Evolutionary conservation across 2,797 vertebrate species (phyloP).

Genomic region (Argyrosomus regius): DNA sequence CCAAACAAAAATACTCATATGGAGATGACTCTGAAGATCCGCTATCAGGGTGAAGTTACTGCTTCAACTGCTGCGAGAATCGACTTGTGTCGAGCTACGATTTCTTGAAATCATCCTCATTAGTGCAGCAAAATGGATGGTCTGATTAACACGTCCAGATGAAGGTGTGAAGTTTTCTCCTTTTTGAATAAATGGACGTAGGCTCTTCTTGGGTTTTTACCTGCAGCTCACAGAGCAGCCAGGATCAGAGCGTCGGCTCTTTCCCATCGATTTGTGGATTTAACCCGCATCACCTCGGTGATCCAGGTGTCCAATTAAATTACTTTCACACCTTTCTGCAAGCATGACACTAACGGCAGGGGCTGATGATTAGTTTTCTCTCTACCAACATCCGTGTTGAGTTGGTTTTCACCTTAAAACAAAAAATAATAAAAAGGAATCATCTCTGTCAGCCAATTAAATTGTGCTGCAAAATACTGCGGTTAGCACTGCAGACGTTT

Average conservation of each 20-base stretch:
- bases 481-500: neutral
- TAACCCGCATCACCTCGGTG: conserved; percentile 30
- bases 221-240: neutral
- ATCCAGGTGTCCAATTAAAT: conserved; percentile 26
- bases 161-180: too few relatives aligned
- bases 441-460: neutral
- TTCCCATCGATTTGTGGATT: conserved; percentile 17
- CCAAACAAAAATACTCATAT: neutral
- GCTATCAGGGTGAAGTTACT: neutral
- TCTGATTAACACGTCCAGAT: conserved; percentile 6
- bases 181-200: neutral
- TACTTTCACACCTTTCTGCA: conserved; percentile 4
- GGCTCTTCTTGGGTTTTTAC: conserved; percentile 10
- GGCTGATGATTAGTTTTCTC: neutral
- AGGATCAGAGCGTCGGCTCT: neutral
- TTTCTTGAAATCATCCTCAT: neutral
- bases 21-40: neutral
- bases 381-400: neutral
- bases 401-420: conserved; percentile 1
- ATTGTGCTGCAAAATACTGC: rapidly evolving
- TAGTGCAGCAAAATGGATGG: neutral
- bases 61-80: neutral
- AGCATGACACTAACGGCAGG: neutral
- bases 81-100: neutral
- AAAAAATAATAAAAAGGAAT: neutral